phyloP scores from a whole-genome alignment of 2,888 invertebrate species.

The Scaptomyza cyrtandrae region DNA sequence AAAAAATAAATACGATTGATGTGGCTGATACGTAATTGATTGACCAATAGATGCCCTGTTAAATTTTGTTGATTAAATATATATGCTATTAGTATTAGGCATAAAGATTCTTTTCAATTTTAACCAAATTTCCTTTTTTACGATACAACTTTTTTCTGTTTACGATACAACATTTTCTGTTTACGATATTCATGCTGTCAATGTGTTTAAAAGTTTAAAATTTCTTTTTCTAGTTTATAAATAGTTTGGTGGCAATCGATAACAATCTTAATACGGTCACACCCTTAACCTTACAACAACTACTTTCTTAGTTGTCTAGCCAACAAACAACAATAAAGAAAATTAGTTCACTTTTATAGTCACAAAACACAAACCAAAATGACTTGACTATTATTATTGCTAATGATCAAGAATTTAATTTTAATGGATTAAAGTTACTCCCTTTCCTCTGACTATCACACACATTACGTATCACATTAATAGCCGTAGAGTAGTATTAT shows the following conservation, averaged over 20 bases:
- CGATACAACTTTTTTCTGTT: not conserved
- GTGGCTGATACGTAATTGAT: not conserved
- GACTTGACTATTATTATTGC: not conserved
- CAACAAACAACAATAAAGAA: not conserved
- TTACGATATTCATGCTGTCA: not conserved
- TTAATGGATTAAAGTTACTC: not conserved
- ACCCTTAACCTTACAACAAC: not conserved
- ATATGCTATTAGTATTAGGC: too few species aligned
- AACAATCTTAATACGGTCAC: not conserved
- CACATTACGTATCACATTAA: not conserved
- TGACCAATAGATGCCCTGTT: not conserved
- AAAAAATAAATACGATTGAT: not conserved
- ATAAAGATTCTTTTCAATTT: not conserved
- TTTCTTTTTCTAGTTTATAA: too few species aligned
- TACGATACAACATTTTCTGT: not conserved
- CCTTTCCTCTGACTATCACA: not conserved
- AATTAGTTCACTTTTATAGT: not conserved
- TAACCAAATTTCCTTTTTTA: not conserved
- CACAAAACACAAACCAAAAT: not conserved
- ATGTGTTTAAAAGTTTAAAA: too few species aligned
- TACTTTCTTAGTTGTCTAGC: not conserved
- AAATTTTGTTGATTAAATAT: not conserved
- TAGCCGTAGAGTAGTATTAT: constrained; percentile 9
- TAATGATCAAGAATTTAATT: not conserved
- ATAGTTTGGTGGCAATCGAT: too few species aligned